These are phyloP conservation scores for Phymorhynchus buccinoides DNA, from an alignment of 1,140 invertebrate genomes.

Conservation along the genomic window DNA sequence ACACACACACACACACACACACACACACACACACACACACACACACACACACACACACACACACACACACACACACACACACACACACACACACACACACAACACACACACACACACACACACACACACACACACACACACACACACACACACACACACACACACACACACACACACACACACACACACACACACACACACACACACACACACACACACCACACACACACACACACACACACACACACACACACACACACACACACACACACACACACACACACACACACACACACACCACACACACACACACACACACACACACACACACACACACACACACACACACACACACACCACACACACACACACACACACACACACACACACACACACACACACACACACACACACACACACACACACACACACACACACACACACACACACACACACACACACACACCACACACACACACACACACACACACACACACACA, in stretches of 20 bases:
- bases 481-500: constrained; percentile 1
- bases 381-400: constrained; percentile 24
- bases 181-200: constrained; percentile 17
- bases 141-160: constrained; percentile 16
- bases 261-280: neutral
- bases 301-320: too few relatives aligned
- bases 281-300: too few relatives aligned
- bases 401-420: constrained; percentile 24
- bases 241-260: neutral
- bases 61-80: constrained; percentile 19
- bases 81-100: constrained; percentile 20
- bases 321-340: constrained; percentile 16
- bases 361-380: too few relatives aligned
- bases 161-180: neutral
- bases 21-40: constrained; percentile 15
- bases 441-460: neutral
- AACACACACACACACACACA: constrained; percentile 22
- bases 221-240: too few relatives aligned
- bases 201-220: constrained; percentile 24
- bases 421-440: constrained; percentile 24
- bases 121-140: constrained; percentile 18
- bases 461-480: too few relatives aligned
- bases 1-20: constrained; percentile 22
- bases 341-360: too few relatives aligned
- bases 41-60: neutral